Base-by-base conservation (phyloP, 1,140 invertebrate species). In the Drusus annulatus region DNA sequence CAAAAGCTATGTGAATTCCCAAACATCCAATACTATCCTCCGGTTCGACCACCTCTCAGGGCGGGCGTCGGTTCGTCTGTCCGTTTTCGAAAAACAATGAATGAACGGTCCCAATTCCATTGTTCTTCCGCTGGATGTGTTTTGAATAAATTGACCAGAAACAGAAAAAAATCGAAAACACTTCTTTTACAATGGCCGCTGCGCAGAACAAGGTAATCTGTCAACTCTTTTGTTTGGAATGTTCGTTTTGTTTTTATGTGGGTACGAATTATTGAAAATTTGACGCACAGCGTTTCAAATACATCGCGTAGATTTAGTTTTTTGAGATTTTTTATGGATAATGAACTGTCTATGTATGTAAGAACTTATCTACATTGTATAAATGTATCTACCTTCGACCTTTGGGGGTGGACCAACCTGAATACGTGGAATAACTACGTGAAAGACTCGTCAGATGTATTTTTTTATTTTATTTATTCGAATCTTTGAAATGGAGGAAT, bases 51-150 rank as follows among this genome's bases (percentile, higher is more conserved):
- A 56, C n/a, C 28, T 50, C 21, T 50, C 36, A 36, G 79, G 81
- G 81, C 78, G 81, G 81, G 81, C 81, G 81, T 78, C 81, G 2
- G 50, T 10, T 17, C 56, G 81, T 83, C 81, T 83, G 51, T 52
- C 36, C 60, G 50, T 15, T 80, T 79, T 74, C 52, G 13, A 77
- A 80, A 83, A 83, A 83, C 81, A 83, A 83, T 83, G 76, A 83
- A 83, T 83, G 81, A 52, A 73, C 50, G 23, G 16, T 65, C 58
- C 69, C 52, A 69, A 56, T 74, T 74, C n/a, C 74, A 62, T 76
- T 74, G 69, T 76, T 60, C 25, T 58, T 54, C 23, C 23, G 6
- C 15, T 50, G 54, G 58, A 76, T 77, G 56, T 63, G 23, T 62
- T 77, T 63, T 77, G 25, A 51, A 77, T 63, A 77, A 65, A 77